phyloP scores from a whole-genome alignment of 2,797 vertebrate genomes.

The Knipowitschia caucasica region DNA sequence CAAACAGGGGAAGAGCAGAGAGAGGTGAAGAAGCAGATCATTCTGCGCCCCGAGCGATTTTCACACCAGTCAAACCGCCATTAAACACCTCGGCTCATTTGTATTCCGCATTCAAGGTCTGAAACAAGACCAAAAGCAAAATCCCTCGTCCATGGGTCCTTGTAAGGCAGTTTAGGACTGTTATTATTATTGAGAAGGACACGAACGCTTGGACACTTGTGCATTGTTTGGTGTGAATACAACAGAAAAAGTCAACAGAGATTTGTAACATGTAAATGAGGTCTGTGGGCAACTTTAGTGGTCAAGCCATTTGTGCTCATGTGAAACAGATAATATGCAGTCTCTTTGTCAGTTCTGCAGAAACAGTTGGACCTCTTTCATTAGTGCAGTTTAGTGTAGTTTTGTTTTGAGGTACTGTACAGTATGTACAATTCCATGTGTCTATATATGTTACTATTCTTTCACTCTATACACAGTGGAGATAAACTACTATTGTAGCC shows the following conservation, averaged over 20 bases:
- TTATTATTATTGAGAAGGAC: not conserved
- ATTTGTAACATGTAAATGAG: not conserved
- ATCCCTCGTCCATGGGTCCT: not conserved
- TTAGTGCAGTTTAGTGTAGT: no score
- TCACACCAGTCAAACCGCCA: slow-evolving; percentile 23
- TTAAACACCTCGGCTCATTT: slow-evolving; percentile 27
- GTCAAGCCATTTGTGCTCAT: not conserved
- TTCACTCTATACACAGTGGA: no score
- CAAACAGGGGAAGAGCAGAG: slow-evolving; percentile 2
- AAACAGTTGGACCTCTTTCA: no score
- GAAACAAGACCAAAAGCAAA: not conserved
- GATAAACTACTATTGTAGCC: no score
- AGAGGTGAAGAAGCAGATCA: slow-evolving; percentile 3
- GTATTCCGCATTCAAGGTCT: slow-evolving; percentile 2
- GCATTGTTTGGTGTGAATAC: not conserved
- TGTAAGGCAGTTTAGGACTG: slow-evolving; percentile 20
- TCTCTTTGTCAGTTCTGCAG: no score
- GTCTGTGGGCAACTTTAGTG: not conserved
- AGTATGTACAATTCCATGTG: no score
- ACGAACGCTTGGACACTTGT: not conserved
- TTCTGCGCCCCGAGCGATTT: slow-evolving; percentile 14
- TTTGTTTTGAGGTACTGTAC: no score
- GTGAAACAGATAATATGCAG: no score
- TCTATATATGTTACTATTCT: no score
- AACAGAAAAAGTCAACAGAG: not conserved